These are phyloP conservation scores for Bovichtus diacanthus DNA, from an alignment of 2,797 vertebrate species.

Conservation along the genomic window DNA sequence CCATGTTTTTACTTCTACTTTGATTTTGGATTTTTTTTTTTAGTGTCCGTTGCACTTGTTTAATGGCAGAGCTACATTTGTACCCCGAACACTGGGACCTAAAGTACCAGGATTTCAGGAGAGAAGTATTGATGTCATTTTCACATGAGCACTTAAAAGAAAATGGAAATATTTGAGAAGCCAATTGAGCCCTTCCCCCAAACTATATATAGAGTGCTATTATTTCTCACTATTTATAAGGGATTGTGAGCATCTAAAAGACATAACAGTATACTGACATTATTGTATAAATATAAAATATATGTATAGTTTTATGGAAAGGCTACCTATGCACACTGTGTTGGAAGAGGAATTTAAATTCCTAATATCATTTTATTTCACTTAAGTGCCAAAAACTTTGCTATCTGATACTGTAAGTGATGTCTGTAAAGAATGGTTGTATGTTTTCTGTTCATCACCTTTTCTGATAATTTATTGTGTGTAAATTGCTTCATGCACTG, in stretches of 20 bases:
- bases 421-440: slow-evolving; percentile 57
- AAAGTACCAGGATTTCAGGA: slow-evolving; percentile 28
- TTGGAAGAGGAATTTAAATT: slow-evolving; percentile 46
- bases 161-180: slow-evolving; percentile 39
- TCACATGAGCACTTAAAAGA: slow-evolving; percentile 66
- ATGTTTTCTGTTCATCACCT: slow-evolving; percentile 30
- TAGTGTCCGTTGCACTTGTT: slow-evolving; percentile 54
- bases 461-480: slow-evolving; percentile 77
- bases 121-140: slow-evolving; percentile 26
- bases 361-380: slow-evolving; percentile 47
- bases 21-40: too few relatives aligned
- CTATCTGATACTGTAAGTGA: slow-evolving; percentile 56
- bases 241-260: slow-evolving; percentile 38
- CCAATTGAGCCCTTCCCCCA: slow-evolving; percentile 8
- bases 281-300: slow-evolving; percentile 62
- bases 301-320: slow-evolving; percentile 73
- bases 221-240: slow-evolving; percentile 65
- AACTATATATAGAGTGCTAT: slow-evolving; percentile 30
- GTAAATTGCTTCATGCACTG: slow-evolving; percentile 69
- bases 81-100: slow-evolving; percentile 30
- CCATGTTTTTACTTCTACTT: slow-evolving; percentile 24
- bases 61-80: slow-evolving; percentile 38
- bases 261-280: slow-evolving; percentile 43
- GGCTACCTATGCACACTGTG: slow-evolving; percentile 69
- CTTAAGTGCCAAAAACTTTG: slow-evolving; percentile 76